Conservation (phyloP, 2,797 vertebrate genomes). For the Atherinosoma microstoma region DNA sequence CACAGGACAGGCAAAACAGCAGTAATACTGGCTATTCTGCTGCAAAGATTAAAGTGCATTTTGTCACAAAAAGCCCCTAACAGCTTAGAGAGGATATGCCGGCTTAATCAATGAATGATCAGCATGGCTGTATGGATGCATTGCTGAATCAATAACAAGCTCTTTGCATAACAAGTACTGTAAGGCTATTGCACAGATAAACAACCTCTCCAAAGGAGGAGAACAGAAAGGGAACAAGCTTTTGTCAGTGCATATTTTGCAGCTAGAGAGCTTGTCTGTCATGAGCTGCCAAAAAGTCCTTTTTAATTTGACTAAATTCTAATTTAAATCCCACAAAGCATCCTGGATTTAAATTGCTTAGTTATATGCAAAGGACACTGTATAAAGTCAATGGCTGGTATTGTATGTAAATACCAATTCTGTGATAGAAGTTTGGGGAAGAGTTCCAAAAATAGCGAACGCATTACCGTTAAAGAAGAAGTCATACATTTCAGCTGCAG, state of each 20-base stretch:
- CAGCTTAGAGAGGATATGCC: constrained; percentile 43
- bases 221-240: neutral
- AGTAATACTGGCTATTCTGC: constrained; percentile 50
- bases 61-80: constrained; percentile 39
- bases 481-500: too few species aligned
- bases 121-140: constrained; percentile 23
- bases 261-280: neutral
- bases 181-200: neutral
- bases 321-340: neutral
- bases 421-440: neutral
- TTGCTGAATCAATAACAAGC: constrained; percentile 29
- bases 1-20: constrained; percentile 50
- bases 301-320: neutral
- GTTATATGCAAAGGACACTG: too few species aligned
- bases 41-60: constrained; percentile 66
- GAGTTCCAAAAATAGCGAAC: too few species aligned
- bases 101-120: constrained; percentile 63
- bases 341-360: neutral
- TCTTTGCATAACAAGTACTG: constrained; percentile 6
- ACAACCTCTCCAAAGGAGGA: neutral
- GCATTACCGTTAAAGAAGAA: too few species aligned
- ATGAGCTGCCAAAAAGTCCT: neutral
- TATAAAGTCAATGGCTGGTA: too few species aligned
- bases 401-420: neutral
- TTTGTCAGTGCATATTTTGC: neutral